phyloP scores from a whole-genome alignment of 35 echinoderm and acorn worm genomes.

The Heliocidaris tuberculata region DNA sequence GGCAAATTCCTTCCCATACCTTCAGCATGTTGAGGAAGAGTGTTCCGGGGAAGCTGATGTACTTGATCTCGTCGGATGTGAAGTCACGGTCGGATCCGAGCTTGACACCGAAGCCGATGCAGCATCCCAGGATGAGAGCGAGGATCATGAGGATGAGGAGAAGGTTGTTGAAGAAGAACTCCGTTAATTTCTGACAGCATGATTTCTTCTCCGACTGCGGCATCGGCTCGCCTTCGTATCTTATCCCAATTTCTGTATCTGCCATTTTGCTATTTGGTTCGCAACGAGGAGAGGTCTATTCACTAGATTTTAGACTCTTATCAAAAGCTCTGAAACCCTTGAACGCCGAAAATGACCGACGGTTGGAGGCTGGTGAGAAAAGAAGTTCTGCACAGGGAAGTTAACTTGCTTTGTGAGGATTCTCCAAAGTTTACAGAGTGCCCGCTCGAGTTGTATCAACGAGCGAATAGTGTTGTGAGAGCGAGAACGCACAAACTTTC shows the following conservation, averaged over 20 bases:
- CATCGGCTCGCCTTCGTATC: neutral
- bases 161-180: slow-evolving; percentile 62
- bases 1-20: neutral
- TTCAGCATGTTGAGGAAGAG: slow-evolving; percentile 95
- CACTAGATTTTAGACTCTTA: neutral
- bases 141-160: slow-evolving; percentile 71
- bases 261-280: neutral
- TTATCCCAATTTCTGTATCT: neutral
- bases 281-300: too few relatives aligned
- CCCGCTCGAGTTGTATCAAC: neutral
- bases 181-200: slow-evolving; percentile 6
- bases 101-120: slow-evolving; percentile 75
- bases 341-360: neutral
- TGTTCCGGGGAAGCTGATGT: slow-evolving; percentile 90
- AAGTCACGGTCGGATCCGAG: slow-evolving; percentile 66
- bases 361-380: neutral
- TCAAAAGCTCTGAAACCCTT: neutral
- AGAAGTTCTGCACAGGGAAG: neutral
- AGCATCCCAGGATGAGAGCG: slow-evolving; percentile 65
- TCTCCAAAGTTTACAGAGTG: neutral
- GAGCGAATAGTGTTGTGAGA: neutral
- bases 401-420: too few relatives aligned
- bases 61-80: slow-evolving; percentile 80
- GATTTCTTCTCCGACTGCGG: neutral
- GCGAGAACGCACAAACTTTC: neutral